Base-by-base conservation (phyloP, 1,140 invertebrate species). In the Penaeus chinensis region DNA sequence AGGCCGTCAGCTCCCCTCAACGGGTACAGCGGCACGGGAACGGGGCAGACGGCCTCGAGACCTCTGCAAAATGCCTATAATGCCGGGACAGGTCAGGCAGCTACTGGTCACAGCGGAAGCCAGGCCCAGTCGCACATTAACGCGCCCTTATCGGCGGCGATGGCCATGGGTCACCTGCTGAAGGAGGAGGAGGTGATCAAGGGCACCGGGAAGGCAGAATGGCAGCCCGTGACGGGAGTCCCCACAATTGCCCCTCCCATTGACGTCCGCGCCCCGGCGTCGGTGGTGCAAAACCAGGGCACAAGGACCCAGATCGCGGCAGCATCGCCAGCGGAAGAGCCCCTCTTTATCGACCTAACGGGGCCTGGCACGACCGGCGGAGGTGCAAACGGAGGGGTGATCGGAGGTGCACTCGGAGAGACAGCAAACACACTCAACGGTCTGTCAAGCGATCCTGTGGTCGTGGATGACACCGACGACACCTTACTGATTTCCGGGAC, bases 161-260 rank as follows among this genome's bases (percentile, higher is more conserved):
- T 87, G 85, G 79, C 85, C 27, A 87, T 87, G 85, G 85, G 85
- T 16, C 80, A 87, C 61, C 61, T 87, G 32, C 69, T 87, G 19
- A 65, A 87, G n/a, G 85, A 87, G 54, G 85, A 87, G 19, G 85
- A 87, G 27, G 85, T 87, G 1, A 65, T 87, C n/a, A 76, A 65
- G n/a, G 61, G 80, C 2, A 66, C 27, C 24, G 80, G 20, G 2
- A 20, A 74, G 16, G 62, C 66, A 4, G 37, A 60, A 13, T 87
- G 85, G 85, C 66, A 71, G 8, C 85, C 85, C 19, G 60, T 87
- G 3, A 42, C 60, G 60, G 80, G 80, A 22, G 27, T 27, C 60
- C 42, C 69, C 19, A 65, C 37, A 13, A 20, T 60, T 1, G 69
- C 60, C 24, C 71, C 80, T 37, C 2, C 69, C 71, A 65, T 82